phyloP scores from a whole-genome alignment of 2,113 vertebrate genomes.

The Mionectes macconnelli region DNA sequence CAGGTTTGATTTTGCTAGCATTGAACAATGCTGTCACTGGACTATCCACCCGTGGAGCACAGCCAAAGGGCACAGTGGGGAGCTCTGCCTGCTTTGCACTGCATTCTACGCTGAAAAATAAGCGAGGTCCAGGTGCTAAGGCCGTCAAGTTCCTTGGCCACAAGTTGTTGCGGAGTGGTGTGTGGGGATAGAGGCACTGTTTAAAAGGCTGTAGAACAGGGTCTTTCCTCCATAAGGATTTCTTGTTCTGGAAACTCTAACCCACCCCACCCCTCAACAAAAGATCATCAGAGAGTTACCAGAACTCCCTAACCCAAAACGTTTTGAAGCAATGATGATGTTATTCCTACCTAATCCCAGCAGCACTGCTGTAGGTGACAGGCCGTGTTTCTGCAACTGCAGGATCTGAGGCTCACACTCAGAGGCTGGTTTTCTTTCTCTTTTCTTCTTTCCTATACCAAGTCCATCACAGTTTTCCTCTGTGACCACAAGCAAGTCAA shows the following conservation, averaged over 20 bases:
- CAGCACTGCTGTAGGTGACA: background rate
- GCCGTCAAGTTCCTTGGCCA: background rate
- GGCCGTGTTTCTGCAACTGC: background rate
- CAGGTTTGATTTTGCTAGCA: accelerated
- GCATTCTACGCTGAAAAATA: background rate
- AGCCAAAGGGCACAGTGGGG: background rate
- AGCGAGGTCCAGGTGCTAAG: background rate
- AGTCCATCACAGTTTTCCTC: background rate
- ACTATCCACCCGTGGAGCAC: too few relatives aligned
- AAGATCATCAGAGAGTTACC: background rate
- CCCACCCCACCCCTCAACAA: background rate
- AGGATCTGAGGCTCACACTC: background rate
- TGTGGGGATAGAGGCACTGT: background rate
- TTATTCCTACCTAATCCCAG: background rate
- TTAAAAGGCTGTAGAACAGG: background rate
- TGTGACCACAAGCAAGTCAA: background rate
- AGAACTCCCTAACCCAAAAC: background rate
- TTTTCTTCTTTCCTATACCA: background rate
- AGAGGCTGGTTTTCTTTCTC: background rate
- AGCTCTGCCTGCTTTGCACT: background rate
- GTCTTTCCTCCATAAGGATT: background rate
- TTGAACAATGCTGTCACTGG: background rate
- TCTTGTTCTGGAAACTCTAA: background rate
- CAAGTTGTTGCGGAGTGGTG: accelerated
- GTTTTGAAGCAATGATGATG: background rate